Conservation (phyloP, 1,140 invertebrate species). For the Heliconius hewitsoni region DNA sequence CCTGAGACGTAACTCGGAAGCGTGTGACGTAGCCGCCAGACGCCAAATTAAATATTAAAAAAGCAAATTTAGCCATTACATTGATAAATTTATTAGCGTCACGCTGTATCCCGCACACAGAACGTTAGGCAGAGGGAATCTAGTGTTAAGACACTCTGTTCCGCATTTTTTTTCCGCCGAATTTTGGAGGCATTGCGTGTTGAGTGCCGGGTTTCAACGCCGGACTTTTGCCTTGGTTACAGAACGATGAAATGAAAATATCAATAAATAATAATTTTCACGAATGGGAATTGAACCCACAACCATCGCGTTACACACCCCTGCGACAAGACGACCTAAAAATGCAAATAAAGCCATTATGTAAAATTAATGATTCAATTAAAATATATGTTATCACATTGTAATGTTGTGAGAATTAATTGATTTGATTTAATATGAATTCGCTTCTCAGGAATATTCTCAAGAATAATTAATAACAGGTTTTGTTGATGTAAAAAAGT, state of each 20-base stretch:
- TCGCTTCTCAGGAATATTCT: neutral
- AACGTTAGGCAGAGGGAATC: too few species aligned
- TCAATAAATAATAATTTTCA: too few species aligned
- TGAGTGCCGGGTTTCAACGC: too few species aligned
- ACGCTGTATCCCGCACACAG: too few species aligned
- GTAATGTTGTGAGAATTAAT: neutral
- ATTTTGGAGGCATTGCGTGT: too few species aligned
- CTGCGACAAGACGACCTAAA: neutral
- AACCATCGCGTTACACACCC: too few species aligned
- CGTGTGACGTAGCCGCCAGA: conserved; percentile 25
- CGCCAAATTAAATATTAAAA: conserved; percentile 34
- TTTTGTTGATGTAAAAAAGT: neutral
- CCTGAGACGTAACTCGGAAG: conserved; percentile 16
- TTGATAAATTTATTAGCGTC: neutral
- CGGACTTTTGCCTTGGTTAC: too few species aligned
- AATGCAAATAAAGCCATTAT: neutral
- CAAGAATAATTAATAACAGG: neutral
- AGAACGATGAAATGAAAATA: too few species aligned
- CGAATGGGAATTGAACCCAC: too few species aligned
- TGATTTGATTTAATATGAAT: conserved; percentile 7
- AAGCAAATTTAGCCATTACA: neutral
- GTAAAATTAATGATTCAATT: neutral
- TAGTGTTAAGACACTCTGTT: too few species aligned
- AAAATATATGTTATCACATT: neutral
- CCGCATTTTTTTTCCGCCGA: too few species aligned